Evolutionary conservation across 1,140 invertebrate species (phyloP).

Genomic region (Phocides pigmalion): DNA sequence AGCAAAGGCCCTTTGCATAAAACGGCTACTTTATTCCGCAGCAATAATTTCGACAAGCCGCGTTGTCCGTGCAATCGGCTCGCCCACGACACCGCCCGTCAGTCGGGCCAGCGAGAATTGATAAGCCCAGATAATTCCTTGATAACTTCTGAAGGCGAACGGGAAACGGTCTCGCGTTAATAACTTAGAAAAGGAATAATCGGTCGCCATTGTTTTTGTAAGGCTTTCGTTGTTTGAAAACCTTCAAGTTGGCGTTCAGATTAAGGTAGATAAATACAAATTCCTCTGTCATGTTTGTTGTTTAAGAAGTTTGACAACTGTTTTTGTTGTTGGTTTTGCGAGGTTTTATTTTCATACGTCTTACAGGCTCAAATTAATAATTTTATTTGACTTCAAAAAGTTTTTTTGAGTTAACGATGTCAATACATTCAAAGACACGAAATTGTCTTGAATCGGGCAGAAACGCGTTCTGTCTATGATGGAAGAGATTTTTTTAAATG

Average conservation of each 20-base stretch:
- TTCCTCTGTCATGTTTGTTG: too few species aligned
- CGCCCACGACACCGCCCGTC: conserved; percentile 43
- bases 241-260: background rate
- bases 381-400: too few species aligned
- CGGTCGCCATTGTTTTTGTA: conserved; percentile 19
- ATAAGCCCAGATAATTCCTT: conserved; percentile 53
- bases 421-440: too few species aligned
- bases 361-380: too few species aligned
- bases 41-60: conserved; percentile 53
- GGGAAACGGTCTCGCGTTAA: conserved; percentile 26
- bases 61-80: conserved; percentile 47
- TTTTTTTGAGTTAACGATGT: too few species aligned
- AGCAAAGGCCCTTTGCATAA: conserved; percentile 28
- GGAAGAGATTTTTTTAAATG: too few species aligned
- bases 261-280: background rate
- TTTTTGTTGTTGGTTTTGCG: too few species aligned
- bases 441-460: too few species aligned
- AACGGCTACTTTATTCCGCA: conserved; percentile 45
- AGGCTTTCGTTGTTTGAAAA: conserved; percentile 2
- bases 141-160: conserved; percentile 41
- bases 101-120: conserved; percentile 38
- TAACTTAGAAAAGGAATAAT: conserved; percentile 33
- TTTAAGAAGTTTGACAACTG: too few species aligned
- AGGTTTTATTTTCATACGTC: too few species aligned
- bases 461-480: too few species aligned